Percentiles rank a stretch among this genome's conserved stretches.
Evolutionary conservation across 1,140 invertebrate genomes (phyloP).

Genomic region (Zaprionus capensis): DNA sequence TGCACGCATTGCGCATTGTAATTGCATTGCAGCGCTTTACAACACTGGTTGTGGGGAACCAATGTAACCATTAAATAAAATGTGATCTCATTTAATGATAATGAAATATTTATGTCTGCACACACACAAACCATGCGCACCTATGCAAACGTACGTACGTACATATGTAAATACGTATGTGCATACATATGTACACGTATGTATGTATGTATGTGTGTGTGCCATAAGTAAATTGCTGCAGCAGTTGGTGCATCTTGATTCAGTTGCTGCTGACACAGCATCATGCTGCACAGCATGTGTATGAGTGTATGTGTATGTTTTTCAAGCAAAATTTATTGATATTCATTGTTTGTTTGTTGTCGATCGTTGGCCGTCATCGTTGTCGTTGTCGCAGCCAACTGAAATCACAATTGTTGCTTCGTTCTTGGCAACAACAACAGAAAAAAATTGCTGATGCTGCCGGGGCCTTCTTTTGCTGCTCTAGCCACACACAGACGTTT

Average conservation of each 20-base stretch:
- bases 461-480: slow-evolving; percentile 38
- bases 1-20: slow-evolving; percentile 46
- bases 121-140: slow-evolving; percentile 8
- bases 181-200: not conserved
- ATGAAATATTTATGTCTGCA: slow-evolving; percentile 41
- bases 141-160: not conserved
- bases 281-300: slow-evolving; percentile 20
- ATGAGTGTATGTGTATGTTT: slow-evolving; percentile 37
- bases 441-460: slow-evolving; percentile 50
- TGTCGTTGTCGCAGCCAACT: slow-evolving; percentile 42
- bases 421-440: not conserved
- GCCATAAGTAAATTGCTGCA: slow-evolving; percentile 20
- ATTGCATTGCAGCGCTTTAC: slow-evolving; percentile 47
- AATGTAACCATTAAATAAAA: slow-evolving; percentile 59
- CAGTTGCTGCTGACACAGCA: slow-evolving; percentile 46
- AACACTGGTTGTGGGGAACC: slow-evolving; percentile 51
- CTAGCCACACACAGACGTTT: slow-evolving; percentile 58
- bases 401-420: slow-evolving; percentile 56
- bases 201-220: slow-evolving; percentile 5
- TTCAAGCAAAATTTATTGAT: slow-evolving; percentile 66
- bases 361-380: slow-evolving; percentile 41
- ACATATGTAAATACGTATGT: not conserved
- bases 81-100: slow-evolving; percentile 61
- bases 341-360: slow-evolving; percentile 66
- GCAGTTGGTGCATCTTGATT: slow-evolving; percentile 50